Evolutionary conservation across 2,797 vertebrate genomes (phyloP).

Genomic region (Novumbra hubbsi): DNA sequence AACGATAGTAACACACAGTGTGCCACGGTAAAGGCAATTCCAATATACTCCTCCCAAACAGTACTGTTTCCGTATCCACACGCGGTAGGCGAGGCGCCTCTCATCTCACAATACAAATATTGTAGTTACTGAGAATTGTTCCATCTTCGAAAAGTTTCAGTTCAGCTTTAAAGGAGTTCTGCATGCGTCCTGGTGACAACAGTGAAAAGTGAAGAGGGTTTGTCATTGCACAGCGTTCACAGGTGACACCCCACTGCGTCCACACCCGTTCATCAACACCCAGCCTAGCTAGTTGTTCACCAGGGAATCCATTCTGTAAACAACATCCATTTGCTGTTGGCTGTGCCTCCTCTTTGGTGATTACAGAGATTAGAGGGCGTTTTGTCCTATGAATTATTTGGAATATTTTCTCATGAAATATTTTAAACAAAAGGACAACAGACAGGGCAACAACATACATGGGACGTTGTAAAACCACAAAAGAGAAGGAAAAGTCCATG

Average conservation of each 20-base stretch:
- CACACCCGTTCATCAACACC: conserved; percentile 74
- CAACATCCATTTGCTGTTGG: conserved; percentile 64
- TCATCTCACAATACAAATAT: conserved; percentile 67
- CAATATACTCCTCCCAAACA: conserved; percentile 38
- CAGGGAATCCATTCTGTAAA: conserved; percentile 62
- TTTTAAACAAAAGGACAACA: not conserved
- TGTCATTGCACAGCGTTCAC: not conserved
- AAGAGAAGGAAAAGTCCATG: not conserved
- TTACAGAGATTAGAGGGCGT: not conserved
- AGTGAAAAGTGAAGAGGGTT: not conserved
- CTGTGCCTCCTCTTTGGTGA: conserved; percentile 44
- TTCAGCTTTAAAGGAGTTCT: not conserved
- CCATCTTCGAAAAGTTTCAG: conserved; percentile 24
- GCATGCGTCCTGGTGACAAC: not conserved
- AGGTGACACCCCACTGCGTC: conserved; percentile 47
- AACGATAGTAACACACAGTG: conserved; percentile 62
- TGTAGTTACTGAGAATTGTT: conserved; percentile 13
- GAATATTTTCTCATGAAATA: not conserved
- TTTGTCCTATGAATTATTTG: not conserved
- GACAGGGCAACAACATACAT: not conserved
- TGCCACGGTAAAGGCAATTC: conserved; percentile 53
- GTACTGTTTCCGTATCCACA: conserved; percentile 55
- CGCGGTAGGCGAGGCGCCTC: conserved; percentile 30
- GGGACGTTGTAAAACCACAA: not conserved
- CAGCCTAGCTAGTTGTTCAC: conserved; percentile 55